Percentiles rank a stretch among this genome's conserved stretches.
Conservation (phyloP, 2,888 invertebrate genomes). For the Branchipolynoe longqiensis region DNA sequence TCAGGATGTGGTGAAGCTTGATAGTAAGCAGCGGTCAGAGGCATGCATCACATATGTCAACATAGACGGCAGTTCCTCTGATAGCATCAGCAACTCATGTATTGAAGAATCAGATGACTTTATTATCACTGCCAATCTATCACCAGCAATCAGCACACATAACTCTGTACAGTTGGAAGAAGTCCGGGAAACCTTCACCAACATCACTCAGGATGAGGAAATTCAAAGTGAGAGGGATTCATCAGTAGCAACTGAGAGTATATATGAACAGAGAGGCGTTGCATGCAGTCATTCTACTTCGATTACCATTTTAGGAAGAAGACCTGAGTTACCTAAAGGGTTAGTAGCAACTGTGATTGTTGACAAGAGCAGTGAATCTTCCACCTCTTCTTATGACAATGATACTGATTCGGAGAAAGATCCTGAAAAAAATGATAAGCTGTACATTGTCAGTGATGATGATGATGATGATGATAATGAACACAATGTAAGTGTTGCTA, state of each 20-base stretch:
- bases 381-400: slow-evolving; percentile 32
- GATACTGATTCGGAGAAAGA: slow-evolving; percentile 30
- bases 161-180: slow-evolving; percentile 9
- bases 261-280: background rate
- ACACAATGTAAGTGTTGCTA: background rate
- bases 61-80: slow-evolving; percentile 47
- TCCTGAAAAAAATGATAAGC: background rate
- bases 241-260: background rate
- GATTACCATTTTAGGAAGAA: background rate
- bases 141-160: background rate
- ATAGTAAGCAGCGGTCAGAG: slow-evolving; percentile 16
- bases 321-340: background rate
- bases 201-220: background rate
- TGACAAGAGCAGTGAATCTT: slow-evolving; percentile 29
- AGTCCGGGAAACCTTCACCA: background rate
- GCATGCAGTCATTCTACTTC: too few relatives aligned
- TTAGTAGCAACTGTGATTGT: background rate
- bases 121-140: background rate
- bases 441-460: background rate
- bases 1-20: slow-evolving; percentile 31
- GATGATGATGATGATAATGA: background rate
- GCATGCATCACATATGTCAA: slow-evolving; percentile 44
- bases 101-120: slow-evolving; percentile 20
- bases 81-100: slow-evolving; percentile 24
- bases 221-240: background rate